phyloP scores from a whole-genome alignment of 1,140 invertebrate genomes.

The Zaprionus camerounensis region DNA sequence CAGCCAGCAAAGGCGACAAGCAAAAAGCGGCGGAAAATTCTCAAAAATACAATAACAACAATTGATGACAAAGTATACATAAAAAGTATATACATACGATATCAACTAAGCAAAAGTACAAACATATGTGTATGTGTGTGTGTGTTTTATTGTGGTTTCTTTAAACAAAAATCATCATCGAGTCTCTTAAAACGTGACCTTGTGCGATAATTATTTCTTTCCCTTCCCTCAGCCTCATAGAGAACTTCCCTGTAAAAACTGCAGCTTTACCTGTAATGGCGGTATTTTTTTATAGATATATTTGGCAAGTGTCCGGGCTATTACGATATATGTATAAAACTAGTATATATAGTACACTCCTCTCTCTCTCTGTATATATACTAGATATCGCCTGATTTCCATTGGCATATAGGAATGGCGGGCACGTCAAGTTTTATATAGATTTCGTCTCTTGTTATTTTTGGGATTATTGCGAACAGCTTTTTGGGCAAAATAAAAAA shows the following conservation, averaged over 20 bases:
- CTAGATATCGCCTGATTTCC: slow-evolving; percentile 50
- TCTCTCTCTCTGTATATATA: slow-evolving; percentile 13
- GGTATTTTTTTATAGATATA: slow-evolving; percentile 24
- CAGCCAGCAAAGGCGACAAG: slow-evolving; percentile 58
- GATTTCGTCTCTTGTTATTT: slow-evolving; percentile 63
- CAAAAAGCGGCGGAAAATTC: slow-evolving; percentile 66
- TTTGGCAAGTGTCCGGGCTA: slow-evolving; percentile 42
- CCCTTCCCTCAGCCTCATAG: not conserved
- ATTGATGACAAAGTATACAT: slow-evolving; percentile 56
- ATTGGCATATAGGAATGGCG: slow-evolving; percentile 60
- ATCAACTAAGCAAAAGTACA: slow-evolving; percentile 30
- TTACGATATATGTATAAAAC: slow-evolving; percentile 8
- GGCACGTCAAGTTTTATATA: slow-evolving; percentile 59
- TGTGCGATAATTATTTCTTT: slow-evolving; percentile 25
- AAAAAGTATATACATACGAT: slow-evolving; percentile 28
- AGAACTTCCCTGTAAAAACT: not conserved
- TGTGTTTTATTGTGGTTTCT: slow-evolving; percentile 32
- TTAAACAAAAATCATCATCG: slow-evolving; percentile 26
- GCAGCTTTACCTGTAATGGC: slow-evolving; percentile 40
- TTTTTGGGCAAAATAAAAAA: slow-evolving; percentile 60
- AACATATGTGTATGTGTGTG: slow-evolving; percentile 22
- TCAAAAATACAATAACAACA: slow-evolving; percentile 45
- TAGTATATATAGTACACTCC: slow-evolving; percentile 13
- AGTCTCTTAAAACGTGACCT: slow-evolving; percentile 34
- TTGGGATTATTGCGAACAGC: slow-evolving; percentile 41